A percentile compares a stretch with the other conserved stretches of the same genome.
Evolutionary conservation across 2,797 vertebrate species (phyloP).

Genomic region (Buphagus erythrorhynchus): DNA sequence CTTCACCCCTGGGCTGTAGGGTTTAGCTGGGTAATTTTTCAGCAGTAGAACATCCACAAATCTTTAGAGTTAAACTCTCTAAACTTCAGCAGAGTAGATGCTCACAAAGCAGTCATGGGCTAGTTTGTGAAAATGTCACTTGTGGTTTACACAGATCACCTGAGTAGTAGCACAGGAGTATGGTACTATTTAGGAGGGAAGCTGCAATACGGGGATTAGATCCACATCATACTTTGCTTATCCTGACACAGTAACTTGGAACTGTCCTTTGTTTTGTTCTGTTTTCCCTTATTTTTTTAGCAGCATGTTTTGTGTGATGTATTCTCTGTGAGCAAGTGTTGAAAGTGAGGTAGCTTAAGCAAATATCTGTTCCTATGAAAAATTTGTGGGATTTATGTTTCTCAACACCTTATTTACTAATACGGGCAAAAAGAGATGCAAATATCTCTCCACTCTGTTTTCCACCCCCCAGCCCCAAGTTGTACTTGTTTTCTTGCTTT

Average conservation of each 20-base stretch:
- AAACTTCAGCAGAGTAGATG: background rate
- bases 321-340: background rate
- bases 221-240: background rate
- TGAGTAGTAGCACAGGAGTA: background rate
- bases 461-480: fast-evolving
- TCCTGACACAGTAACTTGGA: background rate
- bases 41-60: background rate
- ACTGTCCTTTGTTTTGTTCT: background rate
- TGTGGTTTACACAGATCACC: background rate
- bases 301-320: background rate
- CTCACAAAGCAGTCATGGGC: background rate
- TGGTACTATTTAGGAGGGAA: background rate
- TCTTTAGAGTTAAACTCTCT: background rate
- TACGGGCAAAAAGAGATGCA: background rate
- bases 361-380: constrained; percentile 13
- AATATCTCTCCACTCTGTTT: background rate
- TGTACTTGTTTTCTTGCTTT: background rate
- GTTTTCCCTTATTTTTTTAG: background rate
- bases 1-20: background rate
- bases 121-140: background rate
- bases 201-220: background rate
- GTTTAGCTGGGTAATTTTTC: background rate
- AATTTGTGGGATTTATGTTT: background rate
- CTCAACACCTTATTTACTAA: constrained; percentile 4
- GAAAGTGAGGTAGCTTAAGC: background rate